phyloP scores from a whole-genome alignment of 37 sponge, comb jelly and placozoan genomes.

The Eunapius fragilis region DNA sequence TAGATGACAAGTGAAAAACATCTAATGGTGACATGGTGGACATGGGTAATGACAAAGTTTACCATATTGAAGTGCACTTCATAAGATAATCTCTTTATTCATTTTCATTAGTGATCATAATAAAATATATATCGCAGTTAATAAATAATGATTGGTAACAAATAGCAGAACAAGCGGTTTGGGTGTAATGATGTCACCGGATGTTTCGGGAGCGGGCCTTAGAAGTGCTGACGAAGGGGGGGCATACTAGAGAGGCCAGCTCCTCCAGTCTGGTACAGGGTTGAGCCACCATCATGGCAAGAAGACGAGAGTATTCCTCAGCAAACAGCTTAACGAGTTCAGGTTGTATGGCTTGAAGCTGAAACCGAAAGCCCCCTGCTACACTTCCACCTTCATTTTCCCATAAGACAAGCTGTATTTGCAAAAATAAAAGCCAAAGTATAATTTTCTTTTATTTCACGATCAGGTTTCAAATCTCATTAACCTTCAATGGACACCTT shows the following conservation, averaged over 20 bases:
- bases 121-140: no score
- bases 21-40: no score
- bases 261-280: slow-evolving; percentile 14
- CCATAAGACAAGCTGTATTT: slow-evolving; percentile 77
- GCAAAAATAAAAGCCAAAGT: background rate
- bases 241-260: slow-evolving; percentile 22
- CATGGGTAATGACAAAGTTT: no score
- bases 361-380: slow-evolving; percentile 74
- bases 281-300: slow-evolving; percentile 42
- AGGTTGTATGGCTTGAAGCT: slow-evolving; percentile 52
- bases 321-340: slow-evolving; percentile 57
- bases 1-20: no score
- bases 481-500: no score
- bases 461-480: no score
- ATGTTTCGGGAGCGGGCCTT: background rate
- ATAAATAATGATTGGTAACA: no score
- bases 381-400: slow-evolving; percentile 56
- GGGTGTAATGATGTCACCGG: no score
- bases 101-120: no score
- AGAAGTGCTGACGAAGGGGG: slow-evolving; percentile 33
- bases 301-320: slow-evolving; percentile 36
- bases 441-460: background rate
- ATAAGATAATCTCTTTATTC: no score
- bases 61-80: no score
- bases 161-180: no score